Evolutionary conservation across 2,888 invertebrate species (phyloP), one percentile per base, ranked within the genome.

Genomic region (Morpho helenor): DNA sequence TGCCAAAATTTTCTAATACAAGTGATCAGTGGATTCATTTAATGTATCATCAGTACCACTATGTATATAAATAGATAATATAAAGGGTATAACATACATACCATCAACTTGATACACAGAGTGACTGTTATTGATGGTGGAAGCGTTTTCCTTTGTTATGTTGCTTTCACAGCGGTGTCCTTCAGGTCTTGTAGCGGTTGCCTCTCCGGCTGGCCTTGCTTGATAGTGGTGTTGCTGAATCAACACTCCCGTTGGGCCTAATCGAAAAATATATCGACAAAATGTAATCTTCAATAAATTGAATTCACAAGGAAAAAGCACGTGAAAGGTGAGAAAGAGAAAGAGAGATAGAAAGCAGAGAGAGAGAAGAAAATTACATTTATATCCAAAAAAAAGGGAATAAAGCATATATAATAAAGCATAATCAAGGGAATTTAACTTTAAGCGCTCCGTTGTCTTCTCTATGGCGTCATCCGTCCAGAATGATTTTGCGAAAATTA

Each of bases 181-280:
- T 10, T 22, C 53, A 10, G 53, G n/a, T 2, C 54, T 47, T 8
- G 48, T 42, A 8, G 48, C 48, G 7, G 81, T 75, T 31, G 31
- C 31, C 50, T 89, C 90, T 8, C 92, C 91, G 0, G 95, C 91
- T 0, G 96, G 96, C 7, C 96, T 91, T 2, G 96, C 96, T 84
- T 97, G 97, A 79, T 97, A 97, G 79, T 97, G 97, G 90, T 98
- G 97, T 77, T 97, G 97, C 73, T 98, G 97, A 70, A 98, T 97
- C 49, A 97, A 84, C 16, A 97, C 96, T 6, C 97, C 97, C 0
- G 96, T 96, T 7, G 97, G 97, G 50, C 96, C 96, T 95, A 70
- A 1, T 43, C 22, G n/a, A 40, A 10, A 52, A 43, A 31, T 8
- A 16, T 40, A 8, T 8, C 7, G 7, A 58, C 46, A 44, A 9